Evolutionary conservation across 2,113 vertebrate species (phyloP).

Genomic region (Neotragus pygmaeus): DNA sequence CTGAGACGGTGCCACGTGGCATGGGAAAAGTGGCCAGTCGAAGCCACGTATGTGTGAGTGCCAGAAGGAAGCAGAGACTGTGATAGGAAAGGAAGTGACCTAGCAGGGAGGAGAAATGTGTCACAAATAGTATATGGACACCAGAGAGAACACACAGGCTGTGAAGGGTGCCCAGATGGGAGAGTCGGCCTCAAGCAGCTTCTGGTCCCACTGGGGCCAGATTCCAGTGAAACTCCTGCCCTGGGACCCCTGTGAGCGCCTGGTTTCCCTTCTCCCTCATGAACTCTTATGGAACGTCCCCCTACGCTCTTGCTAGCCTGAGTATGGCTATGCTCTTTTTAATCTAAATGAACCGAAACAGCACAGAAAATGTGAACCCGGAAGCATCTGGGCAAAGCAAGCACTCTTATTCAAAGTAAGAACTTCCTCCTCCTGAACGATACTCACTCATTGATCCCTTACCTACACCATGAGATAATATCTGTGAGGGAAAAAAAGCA

Average conservation of each 20-base stretch:
- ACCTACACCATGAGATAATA: background rate
- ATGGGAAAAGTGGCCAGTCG: fast-evolving
- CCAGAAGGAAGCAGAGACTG: background rate
- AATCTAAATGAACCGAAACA: background rate
- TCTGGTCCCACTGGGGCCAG: background rate
- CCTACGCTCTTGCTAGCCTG: fast-evolving
- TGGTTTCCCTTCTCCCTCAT: background rate
- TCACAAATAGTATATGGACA: background rate
- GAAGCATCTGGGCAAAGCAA: background rate
- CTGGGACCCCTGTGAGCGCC: fast-evolving
- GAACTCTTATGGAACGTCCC: background rate
- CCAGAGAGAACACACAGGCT: background rate
- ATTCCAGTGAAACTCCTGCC: background rate
- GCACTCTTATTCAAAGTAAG: background rate
- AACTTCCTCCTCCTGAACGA: background rate
- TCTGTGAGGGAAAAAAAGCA: background rate
- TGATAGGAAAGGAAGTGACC: fast-evolving
- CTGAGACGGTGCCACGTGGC: background rate
- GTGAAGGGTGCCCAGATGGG: background rate
- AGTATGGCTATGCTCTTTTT: background rate
- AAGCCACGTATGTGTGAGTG: background rate
- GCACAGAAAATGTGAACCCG: background rate
- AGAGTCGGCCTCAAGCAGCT: fast-evolving
- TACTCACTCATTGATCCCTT: background rate
- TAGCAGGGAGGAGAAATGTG: background rate